Base-by-base conservation (phyloP, 1,140 invertebrate species). In the Hypsibius dujardini region DNA sequence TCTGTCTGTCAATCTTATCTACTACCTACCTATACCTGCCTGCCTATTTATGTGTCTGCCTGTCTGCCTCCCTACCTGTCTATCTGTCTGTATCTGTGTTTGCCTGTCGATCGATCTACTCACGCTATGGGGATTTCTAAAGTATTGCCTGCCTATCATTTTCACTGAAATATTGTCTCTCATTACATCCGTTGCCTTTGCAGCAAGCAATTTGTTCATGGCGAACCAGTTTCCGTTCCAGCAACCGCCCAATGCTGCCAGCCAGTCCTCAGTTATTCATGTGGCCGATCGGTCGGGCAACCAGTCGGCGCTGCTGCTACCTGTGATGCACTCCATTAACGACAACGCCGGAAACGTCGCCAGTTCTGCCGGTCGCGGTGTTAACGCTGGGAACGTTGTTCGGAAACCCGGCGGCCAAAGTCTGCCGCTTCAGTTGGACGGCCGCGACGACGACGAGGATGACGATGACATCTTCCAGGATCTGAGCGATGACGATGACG, bases 401-500 rank as follows among this genome's bases (percentile, higher is more conserved):
- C 50, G n/a, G 50, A 56, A 7, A 56, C 3, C 42, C 62, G 50
- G 7, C 12, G 12, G 12, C 3, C 62, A 67, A 45, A 12, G 7
- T n/a, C n/a, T 56, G 50, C n/a, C 50, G 7, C 7, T 56, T 12
- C 50, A 56, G 50, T 56, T 67, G 3, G 62, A 67, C 45, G 62
- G 62, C 45, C 12, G 12, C 12, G 78, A 82, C 72, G 72, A 79
- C 71, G 77, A 88, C 74, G 86, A 88, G 70, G 86, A 89, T 74
- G 85, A 87, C 73, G 86, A 89, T 73, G 87, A 85, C 46, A 87
- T 87, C 72, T 84, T 85, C 59, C 82, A 84, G 72, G 82, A 77
- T 15, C 77, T 75, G 28, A 74, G 77, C 46, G 75, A 87, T 67
- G 86, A 86, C 74, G 87, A 87, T n/a, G 28, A 28, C 28, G 28